These are phyloP conservation scores for Neelides sp. DNA, from an alignment of 1,140 invertebrate genomes.

Conservation along the genomic window DNA sequence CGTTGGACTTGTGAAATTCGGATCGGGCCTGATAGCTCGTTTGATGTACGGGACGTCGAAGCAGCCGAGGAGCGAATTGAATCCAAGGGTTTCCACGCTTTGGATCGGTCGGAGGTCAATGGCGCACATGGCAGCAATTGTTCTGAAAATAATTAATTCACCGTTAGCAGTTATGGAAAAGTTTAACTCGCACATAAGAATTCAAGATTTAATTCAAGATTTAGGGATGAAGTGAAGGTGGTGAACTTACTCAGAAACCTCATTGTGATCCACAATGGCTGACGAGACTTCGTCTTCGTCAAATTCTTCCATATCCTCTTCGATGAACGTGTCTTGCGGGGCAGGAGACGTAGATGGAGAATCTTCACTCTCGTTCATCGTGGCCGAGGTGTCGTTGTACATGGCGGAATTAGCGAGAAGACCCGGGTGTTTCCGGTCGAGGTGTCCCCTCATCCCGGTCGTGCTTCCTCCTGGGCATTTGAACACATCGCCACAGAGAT, in stretches of 20 bases:
- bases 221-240: too few relatives aligned
- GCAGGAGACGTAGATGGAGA: neutral
- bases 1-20: neutral
- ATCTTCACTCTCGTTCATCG: neutral
- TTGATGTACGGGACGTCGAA: conserved; percentile 1
- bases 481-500: conserved; percentile 6
- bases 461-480: conserved; percentile 12
- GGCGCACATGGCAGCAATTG: conserved; percentile 1
- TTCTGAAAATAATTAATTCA: conserved; percentile 1
- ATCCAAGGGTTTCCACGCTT: neutral
- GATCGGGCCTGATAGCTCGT: neutral
- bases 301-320: neutral
- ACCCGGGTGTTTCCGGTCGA: conserved; percentile 12
- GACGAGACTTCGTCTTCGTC: neutral
- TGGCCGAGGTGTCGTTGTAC: too few relatives aligned
- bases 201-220: too few relatives aligned
- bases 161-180: neutral
- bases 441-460: conserved; percentile 15
- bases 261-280: neutral
- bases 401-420: neutral
- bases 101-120: conserved; percentile 6
- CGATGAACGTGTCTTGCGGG: neutral
- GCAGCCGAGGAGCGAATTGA: neutral
- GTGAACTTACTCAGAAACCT: neutral
- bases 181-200: too few relatives aligned